Conservation (phyloP, 2,888 invertebrate genomes). For the Belgica antarctica region DNA sequence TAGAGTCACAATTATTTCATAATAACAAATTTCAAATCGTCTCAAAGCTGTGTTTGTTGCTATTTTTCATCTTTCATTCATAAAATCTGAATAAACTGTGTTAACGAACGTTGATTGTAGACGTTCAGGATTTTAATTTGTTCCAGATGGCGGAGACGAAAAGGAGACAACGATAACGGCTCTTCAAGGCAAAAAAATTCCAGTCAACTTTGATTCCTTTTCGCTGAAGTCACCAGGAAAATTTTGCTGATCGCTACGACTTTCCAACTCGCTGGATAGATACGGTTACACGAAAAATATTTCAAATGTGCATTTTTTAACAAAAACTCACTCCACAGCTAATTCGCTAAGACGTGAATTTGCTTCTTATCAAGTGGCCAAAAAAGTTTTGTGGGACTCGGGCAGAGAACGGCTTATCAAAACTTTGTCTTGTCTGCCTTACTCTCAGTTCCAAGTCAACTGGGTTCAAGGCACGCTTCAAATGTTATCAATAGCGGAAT, state of each 20-base stretch:
- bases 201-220: not conserved
- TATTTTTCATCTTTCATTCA: slow-evolving; percentile 6
- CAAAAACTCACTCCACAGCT: not conserved
- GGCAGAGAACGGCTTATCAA: slow-evolving; percentile 19
- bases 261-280: not conserved
- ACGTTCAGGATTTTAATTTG: not conserved
- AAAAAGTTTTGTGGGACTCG: not conserved
- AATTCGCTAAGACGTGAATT: not conserved
- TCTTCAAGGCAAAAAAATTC: not conserved
- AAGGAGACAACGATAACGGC: not conserved
- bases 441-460: not conserved
- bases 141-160: not conserved
- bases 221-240: not conserved
- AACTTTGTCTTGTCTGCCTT: slow-evolving; percentile 22
- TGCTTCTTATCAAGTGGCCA: not conserved
- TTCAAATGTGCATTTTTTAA: not conserved
- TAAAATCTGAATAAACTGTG: not conserved
- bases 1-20: slow-evolving; percentile 4
- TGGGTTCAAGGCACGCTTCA: not conserved
- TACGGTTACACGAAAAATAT: not conserved
- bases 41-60: not conserved
- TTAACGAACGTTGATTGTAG: too few relatives aligned
- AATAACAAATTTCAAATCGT: not conserved
- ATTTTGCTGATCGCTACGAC: not conserved
- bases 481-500: slow-evolving; percentile 19